Evolutionary conservation across 1,140 invertebrate genomes (phyloP).

Genomic region (Macrostomum lignano): DNA sequence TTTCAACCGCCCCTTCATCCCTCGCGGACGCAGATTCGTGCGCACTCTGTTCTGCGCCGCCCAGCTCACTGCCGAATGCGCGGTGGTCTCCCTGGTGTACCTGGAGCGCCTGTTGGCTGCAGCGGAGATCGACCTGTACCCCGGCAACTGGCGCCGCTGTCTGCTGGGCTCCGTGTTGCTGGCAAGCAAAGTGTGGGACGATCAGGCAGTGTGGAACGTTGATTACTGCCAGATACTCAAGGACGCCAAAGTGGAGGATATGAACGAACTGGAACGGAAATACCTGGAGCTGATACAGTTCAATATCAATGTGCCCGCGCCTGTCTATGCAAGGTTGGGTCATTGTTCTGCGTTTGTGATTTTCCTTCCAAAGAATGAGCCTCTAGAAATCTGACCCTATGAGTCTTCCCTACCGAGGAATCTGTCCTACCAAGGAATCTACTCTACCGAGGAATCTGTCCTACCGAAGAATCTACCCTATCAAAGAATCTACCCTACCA

Average conservation of each 20-base stretch:
- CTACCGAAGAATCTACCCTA: too few relatives aligned
- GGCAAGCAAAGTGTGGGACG: constrained; percentile 97
- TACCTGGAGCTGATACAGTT: constrained; percentile 95
- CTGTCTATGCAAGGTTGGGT: constrained; percentile 98
- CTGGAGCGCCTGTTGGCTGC: constrained; percentile 56
- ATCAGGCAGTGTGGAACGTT: constrained; percentile 99
- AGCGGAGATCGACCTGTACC: constrained; percentile 84
- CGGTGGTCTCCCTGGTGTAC: constrained; percentile 87
- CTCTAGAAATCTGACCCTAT: too few relatives aligned
- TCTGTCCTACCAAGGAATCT: too few relatives aligned
- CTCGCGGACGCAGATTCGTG: constrained; percentile 90
- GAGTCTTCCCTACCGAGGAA: too few relatives aligned
- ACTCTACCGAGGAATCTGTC: too few relatives aligned
- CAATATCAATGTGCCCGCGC: constrained; percentile 96
- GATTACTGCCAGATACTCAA: constrained; percentile 98
- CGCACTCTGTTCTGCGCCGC: constrained; percentile 87
- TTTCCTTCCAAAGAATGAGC: too few relatives aligned
- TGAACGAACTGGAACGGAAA: constrained; percentile 91
- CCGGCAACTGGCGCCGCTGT: constrained; percentile 53
- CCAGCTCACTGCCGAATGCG: constrained; percentile 95
- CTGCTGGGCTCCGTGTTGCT: constrained; percentile 55
- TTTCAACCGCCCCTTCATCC: too few relatives aligned
- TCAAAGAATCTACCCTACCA: too few relatives aligned
- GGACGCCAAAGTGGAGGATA: constrained; percentile 93
- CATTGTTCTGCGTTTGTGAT: too few relatives aligned